Conservation (phyloP, 1,140 invertebrate genomes). For the Ostrea edulis region DNA sequence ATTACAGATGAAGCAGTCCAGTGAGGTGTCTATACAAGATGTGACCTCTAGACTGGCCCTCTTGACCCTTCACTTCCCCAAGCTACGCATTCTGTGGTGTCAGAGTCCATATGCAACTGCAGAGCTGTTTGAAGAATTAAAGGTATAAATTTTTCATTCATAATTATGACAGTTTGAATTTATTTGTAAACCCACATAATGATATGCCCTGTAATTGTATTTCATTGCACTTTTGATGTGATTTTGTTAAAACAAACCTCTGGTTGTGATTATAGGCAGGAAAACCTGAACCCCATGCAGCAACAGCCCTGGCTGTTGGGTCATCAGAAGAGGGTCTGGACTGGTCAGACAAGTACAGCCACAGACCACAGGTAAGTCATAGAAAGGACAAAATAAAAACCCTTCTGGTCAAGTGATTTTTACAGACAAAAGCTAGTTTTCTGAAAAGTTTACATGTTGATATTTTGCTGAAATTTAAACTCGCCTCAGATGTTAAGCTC, state of each 20-base stretch:
- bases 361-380: conserved; percentile 74
- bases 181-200: not conserved
- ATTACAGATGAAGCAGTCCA: conserved; percentile 87
- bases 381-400: not conserved
- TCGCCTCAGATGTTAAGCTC: no score
- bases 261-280: conserved; percentile 63
- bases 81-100: conserved; percentile 95
- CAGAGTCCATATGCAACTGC: conserved; percentile 96
- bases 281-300: conserved; percentile 86
- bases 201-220: not conserved
- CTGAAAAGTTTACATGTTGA: no score
- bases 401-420: no score
- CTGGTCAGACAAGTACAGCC: conserved; percentile 77
- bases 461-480: no score
- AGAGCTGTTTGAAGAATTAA: conserved; percentile 92
- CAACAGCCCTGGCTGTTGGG: conserved; percentile 82
- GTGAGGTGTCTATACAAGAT: conserved; percentile 87
- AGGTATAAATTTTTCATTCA: conserved; percentile 70
- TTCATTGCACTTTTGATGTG: not conserved
- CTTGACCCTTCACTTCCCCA: conserved; percentile 96
- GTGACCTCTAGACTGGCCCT: conserved; percentile 89
- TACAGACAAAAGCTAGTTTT: no score
- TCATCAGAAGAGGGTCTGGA: conserved; percentile 64
- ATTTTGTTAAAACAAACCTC: no score
- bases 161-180: no score